phyloP scores from a whole-genome alignment of 2,113 vertebrate genomes.

The Pholis gunnellus region DNA sequence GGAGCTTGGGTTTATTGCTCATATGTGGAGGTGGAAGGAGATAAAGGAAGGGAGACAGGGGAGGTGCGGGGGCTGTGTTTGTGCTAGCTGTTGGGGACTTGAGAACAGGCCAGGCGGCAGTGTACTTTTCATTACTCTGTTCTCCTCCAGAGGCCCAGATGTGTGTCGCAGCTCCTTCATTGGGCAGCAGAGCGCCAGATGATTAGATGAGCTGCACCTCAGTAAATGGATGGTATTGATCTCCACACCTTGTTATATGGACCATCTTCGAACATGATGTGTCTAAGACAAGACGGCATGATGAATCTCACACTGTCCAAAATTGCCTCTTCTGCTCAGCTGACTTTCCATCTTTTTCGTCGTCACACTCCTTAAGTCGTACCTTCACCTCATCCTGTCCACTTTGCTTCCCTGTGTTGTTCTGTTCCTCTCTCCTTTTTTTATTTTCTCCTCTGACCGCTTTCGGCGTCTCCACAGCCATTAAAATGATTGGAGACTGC shows the following conservation, averaged over 20 bases:
- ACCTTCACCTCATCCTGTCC: constrained; percentile 41
- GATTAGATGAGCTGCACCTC: constrained; percentile 79
- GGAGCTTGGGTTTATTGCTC: constrained; percentile 71
- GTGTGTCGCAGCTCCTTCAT: constrained; percentile 68
- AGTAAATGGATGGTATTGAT: constrained; percentile 83
- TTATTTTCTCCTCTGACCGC: constrained; percentile 71
- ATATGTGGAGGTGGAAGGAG: constrained; percentile 56
- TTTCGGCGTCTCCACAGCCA: constrained; percentile 63
- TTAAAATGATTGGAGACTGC: constrained; percentile 73
- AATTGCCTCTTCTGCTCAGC: constrained; percentile 70
- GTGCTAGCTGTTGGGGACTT: constrained; percentile 61
- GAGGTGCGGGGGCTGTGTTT: constrained; percentile 60
- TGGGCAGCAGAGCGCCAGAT: constrained; percentile 66
- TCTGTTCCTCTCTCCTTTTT: constrained; percentile 48
- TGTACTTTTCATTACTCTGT: constrained; percentile 82
- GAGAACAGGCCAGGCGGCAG: constrained; percentile 52
- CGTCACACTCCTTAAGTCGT: constrained; percentile 53
- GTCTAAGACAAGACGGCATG: constrained; percentile 64
- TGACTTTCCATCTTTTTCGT: constrained; percentile 62
- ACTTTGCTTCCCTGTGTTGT: constrained; percentile 47
- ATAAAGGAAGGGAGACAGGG: constrained; percentile 51
- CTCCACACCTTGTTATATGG: constrained; percentile 79
- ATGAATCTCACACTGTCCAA: constrained; percentile 58
- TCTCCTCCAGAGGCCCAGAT: constrained; percentile 69
- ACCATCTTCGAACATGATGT: constrained; percentile 67